Conservation (phyloP, 2,888 invertebrate genomes). For the Calameuta idolon region DNA sequence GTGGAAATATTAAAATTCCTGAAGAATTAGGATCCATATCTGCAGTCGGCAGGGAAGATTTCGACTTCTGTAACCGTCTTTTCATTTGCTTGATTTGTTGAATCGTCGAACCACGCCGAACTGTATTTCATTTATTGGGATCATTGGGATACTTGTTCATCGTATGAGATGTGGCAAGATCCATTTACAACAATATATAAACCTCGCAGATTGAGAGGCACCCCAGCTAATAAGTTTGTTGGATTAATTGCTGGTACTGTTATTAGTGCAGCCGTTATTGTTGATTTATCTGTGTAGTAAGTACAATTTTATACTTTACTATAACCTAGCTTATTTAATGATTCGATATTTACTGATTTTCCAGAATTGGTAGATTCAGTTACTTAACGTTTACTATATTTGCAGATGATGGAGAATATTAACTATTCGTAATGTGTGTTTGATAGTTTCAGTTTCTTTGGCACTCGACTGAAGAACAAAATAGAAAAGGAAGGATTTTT, state of each 20-base stretch:
- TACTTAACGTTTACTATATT: neutral
- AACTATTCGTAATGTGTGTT: neutral
- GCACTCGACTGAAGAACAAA: neutral
- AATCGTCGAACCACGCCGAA: too few relatives aligned
- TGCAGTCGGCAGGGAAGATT: neutral
- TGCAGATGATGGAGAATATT: neutral
- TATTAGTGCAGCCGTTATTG: conserved; percentile 1
- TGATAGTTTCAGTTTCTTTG: neutral
- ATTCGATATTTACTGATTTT: neutral
- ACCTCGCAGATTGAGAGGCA: conserved; percentile 46
- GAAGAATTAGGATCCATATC: too few relatives aligned
- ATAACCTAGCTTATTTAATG: neutral
- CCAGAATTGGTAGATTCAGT: neutral
- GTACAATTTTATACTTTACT: neutral
- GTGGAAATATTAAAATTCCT: neutral
- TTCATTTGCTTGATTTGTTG: neutral
- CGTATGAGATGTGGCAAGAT: conserved; percentile 23
- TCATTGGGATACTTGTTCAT: neutral
- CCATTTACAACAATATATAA: conserved; percentile 37
- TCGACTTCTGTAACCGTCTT: neutral
- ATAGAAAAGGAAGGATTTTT: neutral
- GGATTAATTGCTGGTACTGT: conserved; percentile 5
- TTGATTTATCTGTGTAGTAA: conserved; percentile 5
- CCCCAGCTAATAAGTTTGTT: conserved; percentile 35
- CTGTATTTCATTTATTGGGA: neutral